Percentiles rank a stretch among this genome's conserved stretches.
Evolutionary conservation across 1,140 invertebrate genomes (phyloP).

Genomic region (Penaeus japonicus): DNA sequence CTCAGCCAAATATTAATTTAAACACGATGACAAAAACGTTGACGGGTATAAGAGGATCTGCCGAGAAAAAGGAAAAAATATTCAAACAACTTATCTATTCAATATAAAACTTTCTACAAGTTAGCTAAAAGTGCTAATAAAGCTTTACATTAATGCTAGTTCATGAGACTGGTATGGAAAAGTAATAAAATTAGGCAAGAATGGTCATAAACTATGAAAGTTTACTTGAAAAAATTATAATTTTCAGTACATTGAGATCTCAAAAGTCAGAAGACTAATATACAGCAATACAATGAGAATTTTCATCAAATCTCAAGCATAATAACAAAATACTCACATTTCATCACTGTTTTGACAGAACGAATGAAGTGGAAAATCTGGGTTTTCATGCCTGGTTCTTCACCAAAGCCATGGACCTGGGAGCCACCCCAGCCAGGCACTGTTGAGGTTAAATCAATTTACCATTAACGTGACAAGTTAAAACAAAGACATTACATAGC

Average conservation of each 20-base stretch:
- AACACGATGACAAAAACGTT: conserved; percentile 47
- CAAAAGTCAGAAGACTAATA: background rate
- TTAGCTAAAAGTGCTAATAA: too few relatives aligned
- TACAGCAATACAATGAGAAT: background rate
- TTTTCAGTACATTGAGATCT: too few relatives aligned
- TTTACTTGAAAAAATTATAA: background rate
- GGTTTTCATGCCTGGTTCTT: conserved; percentile 66
- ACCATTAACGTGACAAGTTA: background rate
- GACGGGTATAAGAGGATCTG: conserved; percentile 51
- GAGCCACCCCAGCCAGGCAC: conserved; percentile 65
- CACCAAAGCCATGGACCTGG: conserved; percentile 63
- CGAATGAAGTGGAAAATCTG: conserved; percentile 67
- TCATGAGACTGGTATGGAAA: too few relatives aligned
- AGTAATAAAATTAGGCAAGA: background rate
- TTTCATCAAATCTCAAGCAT: too few relatives aligned
- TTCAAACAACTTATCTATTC: background rate
- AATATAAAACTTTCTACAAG: background rate
- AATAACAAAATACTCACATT: conserved; percentile 64
- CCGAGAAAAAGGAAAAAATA: conserved; percentile 31
- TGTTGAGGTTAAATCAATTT: background rate
- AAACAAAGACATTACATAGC: background rate
- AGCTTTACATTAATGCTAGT: too few relatives aligned
- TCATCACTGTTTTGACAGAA: conserved; percentile 68
- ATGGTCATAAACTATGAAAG: background rate
- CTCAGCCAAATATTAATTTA: conserved; percentile 44